Evolutionary conservation across 2,113 vertebrate genomes (phyloP), one percentile per base, ranked within the genome.

Genomic region (Ellobius talpinus): DNA sequence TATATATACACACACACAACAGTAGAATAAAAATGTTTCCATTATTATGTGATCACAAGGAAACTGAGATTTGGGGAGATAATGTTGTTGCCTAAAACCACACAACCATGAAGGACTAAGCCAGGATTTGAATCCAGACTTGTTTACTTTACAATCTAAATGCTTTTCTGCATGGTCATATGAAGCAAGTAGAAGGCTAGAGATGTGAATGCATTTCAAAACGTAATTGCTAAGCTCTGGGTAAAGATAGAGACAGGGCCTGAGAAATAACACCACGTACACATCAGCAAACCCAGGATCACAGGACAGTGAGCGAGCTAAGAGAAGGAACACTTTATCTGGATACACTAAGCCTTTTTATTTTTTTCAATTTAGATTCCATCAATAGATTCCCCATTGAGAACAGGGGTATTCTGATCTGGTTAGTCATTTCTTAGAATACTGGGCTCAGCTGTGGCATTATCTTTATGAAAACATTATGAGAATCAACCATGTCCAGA

Each of bases 401-500:
- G 21, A 87, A 89, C 17, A 93, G 23, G 29, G 55, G 65, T 94
- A 31, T 78, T 90, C 36, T 77, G 24, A 68, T 55, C 36, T 68
- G 42, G 19, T 66, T 90, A 47, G 24, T 77, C 55, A 66, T 84
- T 85, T 91, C 77, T 90, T 93, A 13, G 66, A 90, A 66, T 77
- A 58, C 26, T 68, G 13, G 68, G 12, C 21, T 91, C 58, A 77
- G 23, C 63, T 86, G 58, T 89, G 6, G 17, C 63, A 33, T 79
- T 95, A 91, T 78, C 73, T 82, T 97, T 84, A 73, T 90, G 55
- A 77, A 96, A 42, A 52, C 29, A 33, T 47, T 33, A 86, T 95
- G 50, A 81, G 89, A 90, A 92, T 94, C 10, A 11, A 78, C 36
- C 85, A 78, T 61, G 66, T 90, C 82, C 55, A 45, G 66, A 23